Evolutionary conservation across 2,888 invertebrate genomes (phyloP), one percentile per base, ranked within the genome.

Genomic region (Drosophila nr. fundita): DNA sequence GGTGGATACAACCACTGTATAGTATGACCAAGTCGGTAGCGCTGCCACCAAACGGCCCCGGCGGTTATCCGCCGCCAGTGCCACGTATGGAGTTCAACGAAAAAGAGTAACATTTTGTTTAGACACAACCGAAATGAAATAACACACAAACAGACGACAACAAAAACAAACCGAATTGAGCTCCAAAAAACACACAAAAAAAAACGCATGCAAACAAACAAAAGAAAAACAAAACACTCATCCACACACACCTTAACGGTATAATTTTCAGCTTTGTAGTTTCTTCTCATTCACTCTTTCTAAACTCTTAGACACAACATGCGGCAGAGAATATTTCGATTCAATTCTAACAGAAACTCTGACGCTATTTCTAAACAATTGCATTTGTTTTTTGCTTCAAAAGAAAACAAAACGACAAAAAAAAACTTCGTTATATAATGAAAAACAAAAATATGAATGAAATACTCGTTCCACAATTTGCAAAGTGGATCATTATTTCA

Each of bases 1-100:
- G 61, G 93, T 93, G 71, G 91, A 93, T 82, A 92, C 93, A 68
- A 92, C 93, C 81, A 91, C 93, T 80, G 93, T 93, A 91, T 93
- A 93, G 92, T 92, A 93, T 92, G 92, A 92, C 79, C 73, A 73
- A 68, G 65, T 61, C 40, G 57, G 55, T 72, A 86, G 89, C 70
- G 90, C 91, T 90, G 92, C 92, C 91, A 83, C 90, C 69, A 88
- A 92, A 92, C 86, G 92, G 91, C 92, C 92, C 63, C 87, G 87
- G 88, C 89, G 88, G 89, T 84, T 61, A 60, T 78, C 89, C 76
- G 86, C 90, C 76, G 78, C 73, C 80, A 82, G 80, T 64, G 85
- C 64, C 76, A 91, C 82, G 90, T 92, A 91, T 91, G 92, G 92
- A 87, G 87, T 92, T 89, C 90, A 92, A 87, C 90, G 90, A 89